These are phyloP conservation scores for Thalassophryne amazonica DNA, from an alignment of 2,797 vertebrate genomes.

Conservation along the genomic window DNA sequence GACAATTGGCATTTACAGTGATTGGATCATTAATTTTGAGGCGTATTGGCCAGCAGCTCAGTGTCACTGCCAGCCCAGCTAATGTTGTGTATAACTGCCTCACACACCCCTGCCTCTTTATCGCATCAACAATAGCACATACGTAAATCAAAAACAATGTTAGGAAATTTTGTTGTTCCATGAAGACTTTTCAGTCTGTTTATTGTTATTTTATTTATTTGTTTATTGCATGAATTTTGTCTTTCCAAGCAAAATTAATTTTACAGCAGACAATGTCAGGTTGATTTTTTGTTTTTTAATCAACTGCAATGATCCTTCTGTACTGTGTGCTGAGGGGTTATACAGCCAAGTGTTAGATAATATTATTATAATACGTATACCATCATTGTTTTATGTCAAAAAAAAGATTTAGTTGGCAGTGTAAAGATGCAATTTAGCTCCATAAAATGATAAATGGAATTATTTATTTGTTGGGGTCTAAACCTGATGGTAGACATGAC, in stretches of 20 bases:
- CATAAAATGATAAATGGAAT: neutral
- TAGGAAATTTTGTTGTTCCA: no score
- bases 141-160: slow-evolving; percentile 2
- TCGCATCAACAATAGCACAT: slow-evolving; percentile 18
- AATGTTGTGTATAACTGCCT: slow-evolving; percentile 40
- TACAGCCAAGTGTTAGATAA: neutral
- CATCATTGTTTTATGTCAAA: neutral
- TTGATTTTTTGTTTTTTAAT: no score
- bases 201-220: no score
- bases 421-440: neutral
- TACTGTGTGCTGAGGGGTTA: no score
- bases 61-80: slow-evolving; percentile 28
- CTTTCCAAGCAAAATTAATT: no score
- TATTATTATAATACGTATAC: neutral
- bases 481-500: slow-evolving; percentile 11
- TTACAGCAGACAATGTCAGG: no score
- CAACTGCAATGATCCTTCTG: no score
- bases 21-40: slow-evolving; percentile 77
- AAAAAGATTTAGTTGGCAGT: neutral
- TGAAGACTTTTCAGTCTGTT: no score
- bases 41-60: slow-evolving; percentile 51
- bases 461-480: slow-evolving; percentile 12
- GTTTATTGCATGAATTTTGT: no score
- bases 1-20: slow-evolving; percentile 81
- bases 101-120: slow-evolving; percentile 16